These are phyloP conservation scores for Metallyticus violacea DNA, from an alignment of 2,888 invertebrate species.

Conservation along the genomic window DNA sequence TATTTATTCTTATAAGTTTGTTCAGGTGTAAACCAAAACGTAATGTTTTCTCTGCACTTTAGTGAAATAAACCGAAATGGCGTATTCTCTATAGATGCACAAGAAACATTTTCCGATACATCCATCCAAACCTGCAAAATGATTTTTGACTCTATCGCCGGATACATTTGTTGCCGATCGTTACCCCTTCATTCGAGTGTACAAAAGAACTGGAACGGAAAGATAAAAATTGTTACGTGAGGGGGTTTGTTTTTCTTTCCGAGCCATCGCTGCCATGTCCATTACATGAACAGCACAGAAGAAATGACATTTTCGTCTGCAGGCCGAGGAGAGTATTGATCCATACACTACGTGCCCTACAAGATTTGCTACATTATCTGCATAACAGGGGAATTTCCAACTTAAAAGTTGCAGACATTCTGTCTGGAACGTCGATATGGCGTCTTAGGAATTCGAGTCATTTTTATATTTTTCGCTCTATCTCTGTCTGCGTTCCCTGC, in stretches of 20 bases:
- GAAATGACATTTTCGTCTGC: background rate
- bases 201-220: background rate
- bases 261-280: background rate
- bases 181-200: background rate
- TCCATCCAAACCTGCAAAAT: background rate
- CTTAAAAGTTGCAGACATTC: background rate
- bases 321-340: background rate
- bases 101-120: background rate
- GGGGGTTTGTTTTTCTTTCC: background rate
- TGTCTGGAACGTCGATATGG: background rate
- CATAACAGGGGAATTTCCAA: background rate
- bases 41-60: too few species aligned
- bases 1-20: too few species aligned
- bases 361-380: background rate
- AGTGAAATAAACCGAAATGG: background rate
- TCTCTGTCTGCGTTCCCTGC: background rate
- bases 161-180: background rate
- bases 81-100: background rate
- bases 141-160: background rate
- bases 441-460: background rate
- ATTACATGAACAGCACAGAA: background rate
- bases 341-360: background rate
- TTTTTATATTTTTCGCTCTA: background rate
- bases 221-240: background rate
- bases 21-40: too few species aligned